These are phyloP conservation scores for Chionodraco myersi DNA, from an alignment of 2,113 vertebrate species.

Conservation along the genomic window DNA sequence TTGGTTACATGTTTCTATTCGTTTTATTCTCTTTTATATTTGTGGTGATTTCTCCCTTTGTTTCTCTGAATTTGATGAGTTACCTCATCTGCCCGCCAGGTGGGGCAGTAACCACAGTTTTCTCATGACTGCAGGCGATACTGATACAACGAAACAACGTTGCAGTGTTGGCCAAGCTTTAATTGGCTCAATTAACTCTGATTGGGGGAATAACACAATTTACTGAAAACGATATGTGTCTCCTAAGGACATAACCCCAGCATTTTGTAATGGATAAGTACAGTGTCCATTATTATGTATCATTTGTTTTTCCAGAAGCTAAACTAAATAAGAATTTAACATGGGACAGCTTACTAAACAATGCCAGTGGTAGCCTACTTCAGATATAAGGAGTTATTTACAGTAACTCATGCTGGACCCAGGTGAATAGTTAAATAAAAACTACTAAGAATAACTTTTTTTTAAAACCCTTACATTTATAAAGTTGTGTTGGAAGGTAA, in stretches of 20 bases:
- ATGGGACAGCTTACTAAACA: not conserved
- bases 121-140: not conserved
- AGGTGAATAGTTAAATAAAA: not conserved
- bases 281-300: not conserved
- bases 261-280: not conserved
- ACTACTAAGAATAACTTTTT: too few species aligned
- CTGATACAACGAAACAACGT: not conserved
- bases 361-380: not conserved
- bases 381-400: not conserved
- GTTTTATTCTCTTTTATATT: not conserved
- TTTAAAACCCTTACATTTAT: too few species aligned
- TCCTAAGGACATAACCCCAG: not conserved
- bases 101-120: conserved; percentile 25
- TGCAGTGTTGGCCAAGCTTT: not conserved
- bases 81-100: conserved; percentile 48
- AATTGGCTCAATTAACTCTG: not conserved
- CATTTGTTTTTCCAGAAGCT: not conserved
- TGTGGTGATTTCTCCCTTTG: not conserved
- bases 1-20: not conserved
- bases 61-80: not conserved
- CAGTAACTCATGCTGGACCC: not conserved
- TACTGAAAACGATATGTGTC: not conserved
- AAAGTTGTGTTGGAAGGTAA: too few species aligned
- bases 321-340: not conserved
- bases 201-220: not conserved